These are phyloP conservation scores for Ovis canadensis DNA, from an alignment of 2,113 vertebrate genomes.

Conservation along the genomic window DNA sequence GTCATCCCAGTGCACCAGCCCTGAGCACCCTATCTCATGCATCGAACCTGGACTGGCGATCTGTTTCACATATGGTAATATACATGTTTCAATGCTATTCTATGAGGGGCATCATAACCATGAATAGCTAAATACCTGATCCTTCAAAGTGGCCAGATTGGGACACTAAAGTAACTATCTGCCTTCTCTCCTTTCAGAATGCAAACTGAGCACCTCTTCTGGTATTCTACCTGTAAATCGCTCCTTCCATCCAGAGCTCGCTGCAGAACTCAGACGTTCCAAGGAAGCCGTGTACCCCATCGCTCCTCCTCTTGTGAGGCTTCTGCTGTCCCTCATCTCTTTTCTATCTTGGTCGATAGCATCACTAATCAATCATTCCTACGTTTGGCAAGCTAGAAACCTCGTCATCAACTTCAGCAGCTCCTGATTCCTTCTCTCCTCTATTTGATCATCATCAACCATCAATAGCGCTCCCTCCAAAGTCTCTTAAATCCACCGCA, in stretches of 20 bases:
- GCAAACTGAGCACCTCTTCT: background rate
- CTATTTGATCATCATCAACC: background rate
- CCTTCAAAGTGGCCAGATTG: background rate
- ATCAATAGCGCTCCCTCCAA: background rate
- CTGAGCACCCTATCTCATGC: background rate
- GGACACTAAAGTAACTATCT: background rate
- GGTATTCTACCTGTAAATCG: background rate
- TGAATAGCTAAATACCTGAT: background rate
- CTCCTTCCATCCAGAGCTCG: background rate
- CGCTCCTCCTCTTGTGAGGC: fast-evolving
- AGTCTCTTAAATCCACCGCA: background rate
- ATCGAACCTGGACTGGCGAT: background rate
- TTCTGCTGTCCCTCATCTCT: background rate
- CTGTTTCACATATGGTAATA: background rate
- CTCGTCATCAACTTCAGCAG: too few species aligned
- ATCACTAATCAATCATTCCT: background rate
- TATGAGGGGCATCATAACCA: background rate
- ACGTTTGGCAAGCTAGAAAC: background rate
- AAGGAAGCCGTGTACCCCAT: fast-evolving
- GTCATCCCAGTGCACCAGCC: background rate
- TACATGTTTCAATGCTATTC: background rate
- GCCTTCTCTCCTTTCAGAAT: background rate
- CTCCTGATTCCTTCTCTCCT: background rate
- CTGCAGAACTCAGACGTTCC: background rate
- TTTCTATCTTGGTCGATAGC: background rate